Conservation (phyloP, 2,113 vertebrate species). For the Tyto alba region DNA sequence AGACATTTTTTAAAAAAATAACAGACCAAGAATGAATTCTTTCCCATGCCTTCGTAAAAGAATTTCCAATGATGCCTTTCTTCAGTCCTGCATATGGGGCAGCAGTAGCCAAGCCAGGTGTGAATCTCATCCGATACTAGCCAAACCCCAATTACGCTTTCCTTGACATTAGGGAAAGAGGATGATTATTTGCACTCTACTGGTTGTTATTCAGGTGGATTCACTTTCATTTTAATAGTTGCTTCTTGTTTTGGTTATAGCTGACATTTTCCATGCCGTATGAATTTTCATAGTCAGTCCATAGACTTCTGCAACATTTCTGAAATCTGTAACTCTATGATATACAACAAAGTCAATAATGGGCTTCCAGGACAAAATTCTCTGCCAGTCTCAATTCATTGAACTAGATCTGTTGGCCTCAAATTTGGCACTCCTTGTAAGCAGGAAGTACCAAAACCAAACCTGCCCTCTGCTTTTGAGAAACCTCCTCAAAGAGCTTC, state of each 20-base stretch:
- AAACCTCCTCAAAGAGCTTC: background rate
- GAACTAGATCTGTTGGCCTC: background rate
- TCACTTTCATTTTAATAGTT: background rate
- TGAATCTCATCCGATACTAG: background rate
- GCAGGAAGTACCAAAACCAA: background rate
- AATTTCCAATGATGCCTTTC: background rate
- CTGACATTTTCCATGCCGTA: background rate
- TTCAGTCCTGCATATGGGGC: background rate
- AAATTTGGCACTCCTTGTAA: background rate
- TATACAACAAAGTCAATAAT: background rate
- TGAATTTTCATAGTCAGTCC: background rate
- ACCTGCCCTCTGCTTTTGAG: background rate
- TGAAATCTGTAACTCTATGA: background rate
- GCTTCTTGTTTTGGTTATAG: background rate
- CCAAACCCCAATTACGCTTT: background rate
- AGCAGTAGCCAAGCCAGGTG: background rate
- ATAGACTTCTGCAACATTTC: background rate
- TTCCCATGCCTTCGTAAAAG: background rate
- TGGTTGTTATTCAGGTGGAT: background rate
- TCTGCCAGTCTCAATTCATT: background rate
- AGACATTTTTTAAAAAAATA: background rate
- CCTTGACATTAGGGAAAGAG: background rate
- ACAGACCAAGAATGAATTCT: background rate
- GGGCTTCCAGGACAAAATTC: background rate
- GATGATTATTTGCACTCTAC: background rate